Evolutionary conservation across 2,113 vertebrate genomes (phyloP), one percentile per base, ranked within the genome.

Genomic region (Pseudorasbora parva): DNA sequence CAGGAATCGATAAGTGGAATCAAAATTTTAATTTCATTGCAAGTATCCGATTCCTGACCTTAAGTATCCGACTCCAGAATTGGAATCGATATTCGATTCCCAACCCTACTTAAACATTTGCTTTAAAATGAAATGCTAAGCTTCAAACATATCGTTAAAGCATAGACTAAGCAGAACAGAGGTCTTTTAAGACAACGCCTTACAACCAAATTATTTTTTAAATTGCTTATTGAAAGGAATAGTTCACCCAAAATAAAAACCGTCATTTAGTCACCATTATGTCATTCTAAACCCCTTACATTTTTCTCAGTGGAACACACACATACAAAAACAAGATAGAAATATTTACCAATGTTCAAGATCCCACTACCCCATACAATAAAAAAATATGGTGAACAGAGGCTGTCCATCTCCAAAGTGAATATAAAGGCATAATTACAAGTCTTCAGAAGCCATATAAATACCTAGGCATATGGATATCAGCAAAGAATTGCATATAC

Each of bases 211-310:
- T 49, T 27, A 49, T 51, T 74, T 11, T 1, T 4, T 51, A 30
- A 45, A 23, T 7, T 2, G 41, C 41, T 14, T 43, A 43, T 37
- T 66, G 23, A 45, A 71, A 45, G 45, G 12, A 27, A 9, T 17
- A 25, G 14, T 9, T 73, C 45, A 74, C 23, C n/a, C n/a, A 74
- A 73, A 74, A 74, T 74, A 45, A 49, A 74, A 51, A 51, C 12
- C 0, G 71, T 73, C 0, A 73, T 74, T 74, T 51, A 74, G 25
- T 74, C 72, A 27, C 25, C 45, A 69, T 6, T 2, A 12, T 69
- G 66, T 41, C 45, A 49, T 47, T 74, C 12, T 30, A 74, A 51
- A 51, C 25, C 23, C 7, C 51, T 37, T 6, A 59, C 5, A 68
- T 19, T 72, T 71, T 72, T 10, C 68, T 23, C 21, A 45, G 11